Evolutionary conservation across 2,797 vertebrate genomes (phyloP), one percentile per base, ranked within the genome.

Genomic region (Muscicapa comitata): DNA sequence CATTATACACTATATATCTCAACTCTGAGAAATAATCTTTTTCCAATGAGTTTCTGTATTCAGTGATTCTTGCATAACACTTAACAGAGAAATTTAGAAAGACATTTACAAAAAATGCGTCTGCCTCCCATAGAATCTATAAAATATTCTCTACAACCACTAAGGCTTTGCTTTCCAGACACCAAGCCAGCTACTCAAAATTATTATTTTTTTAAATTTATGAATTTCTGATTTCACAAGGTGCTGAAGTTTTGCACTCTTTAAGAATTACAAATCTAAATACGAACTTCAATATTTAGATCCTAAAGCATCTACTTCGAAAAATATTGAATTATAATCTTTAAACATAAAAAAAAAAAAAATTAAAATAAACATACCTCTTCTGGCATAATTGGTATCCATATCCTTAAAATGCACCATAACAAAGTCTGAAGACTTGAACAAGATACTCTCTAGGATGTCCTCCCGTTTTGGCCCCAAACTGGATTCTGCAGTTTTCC

Each of bases 381-480:
- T 99, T 96, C 98, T 98, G 85, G 99, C 99, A 50, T 99, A 99
- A 98, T 98, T 99, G 93, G 99, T 98, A 97, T 99, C 99, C 97
- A 99, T 99, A 94, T 99, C 99, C 98, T 99, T 99, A 98, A 99
- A 99, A 95, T 99, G 99, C 97, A 99, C 99, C 97, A 99, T 98
- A 50, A 99, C 99, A 54, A 99, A 99, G 93, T 99, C 99, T 23
- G 99, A 99, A 95, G 99, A 98, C 98, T 99, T 99, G 98, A 99
- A 99, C 94, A 99, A 98, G 92, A 99, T 99, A 97, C 99, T 99
- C 95, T 99, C 99, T 47, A 99, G 98, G 90, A 99, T 99, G 96
- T 99, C 99, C 98, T 99, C 99, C 79, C 98, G 98, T 96, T 99
- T 99, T 96, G 99, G 99, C 82, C 98, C 98, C 63, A 97, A 95